phyloP scores from a whole-genome alignment of 2,797 vertebrate genomes.

The Pangasius krempfi region DNA sequence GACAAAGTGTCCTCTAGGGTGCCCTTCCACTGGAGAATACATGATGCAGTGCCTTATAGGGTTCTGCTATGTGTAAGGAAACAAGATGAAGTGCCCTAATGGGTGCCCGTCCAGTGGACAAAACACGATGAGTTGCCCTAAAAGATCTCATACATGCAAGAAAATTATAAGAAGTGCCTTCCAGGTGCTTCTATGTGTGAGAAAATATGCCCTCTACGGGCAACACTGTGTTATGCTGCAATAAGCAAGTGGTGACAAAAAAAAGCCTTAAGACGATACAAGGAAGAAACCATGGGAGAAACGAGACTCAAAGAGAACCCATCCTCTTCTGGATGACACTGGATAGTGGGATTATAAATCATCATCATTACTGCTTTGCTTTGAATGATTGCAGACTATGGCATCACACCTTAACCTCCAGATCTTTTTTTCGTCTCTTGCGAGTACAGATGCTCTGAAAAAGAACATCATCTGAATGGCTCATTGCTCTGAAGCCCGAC shows the following conservation, averaged over 20 bases:
- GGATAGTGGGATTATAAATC: neutral
- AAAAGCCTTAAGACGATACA: neutral
- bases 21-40: neutral
- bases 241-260: neutral
- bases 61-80: neutral
- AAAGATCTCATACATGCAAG: neutral
- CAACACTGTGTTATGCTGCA: neutral
- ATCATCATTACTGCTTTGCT: constrained; percentile 6
- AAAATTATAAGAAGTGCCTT: neutral
- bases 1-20: neutral
- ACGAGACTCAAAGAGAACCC: neutral
- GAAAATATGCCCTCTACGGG: neutral
- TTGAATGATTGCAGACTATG: constrained; percentile 25
- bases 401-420: constrained; percentile 8
- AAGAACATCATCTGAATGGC: constrained; percentile 50
- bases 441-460: neutral
- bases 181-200: neutral
- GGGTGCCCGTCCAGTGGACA: neutral
- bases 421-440: neutral
- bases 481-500: constrained; percentile 31
- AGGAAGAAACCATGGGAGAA: neutral
- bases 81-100: neutral
- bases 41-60: neutral
- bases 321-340: neutral
- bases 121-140: neutral